Base-by-base conservation (phyloP, 2,113 vertebrate genomes). In the Chinchilla lanigera region DNA sequence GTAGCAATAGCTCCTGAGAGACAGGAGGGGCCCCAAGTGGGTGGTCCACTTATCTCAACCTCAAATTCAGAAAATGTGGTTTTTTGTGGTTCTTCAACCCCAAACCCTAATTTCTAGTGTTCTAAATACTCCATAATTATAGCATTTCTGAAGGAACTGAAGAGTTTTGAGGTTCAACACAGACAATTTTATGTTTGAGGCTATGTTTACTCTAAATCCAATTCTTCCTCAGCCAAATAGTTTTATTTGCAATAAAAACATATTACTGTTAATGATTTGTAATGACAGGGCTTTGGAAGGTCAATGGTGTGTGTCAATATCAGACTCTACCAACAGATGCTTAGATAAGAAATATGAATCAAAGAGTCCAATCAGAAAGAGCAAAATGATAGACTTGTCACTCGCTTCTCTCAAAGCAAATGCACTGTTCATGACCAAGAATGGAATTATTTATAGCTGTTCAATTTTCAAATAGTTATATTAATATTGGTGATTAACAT, bases 251-350 rank as follows among this genome's bases (percentile, higher is more conserved):
- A 93, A 80, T 95, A 81, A 97, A 44, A 93, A 95, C 52, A 89
- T 52, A 95, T 84, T 89, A 88, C 35, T 86, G 38, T 56, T 91
- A 96, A 96, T 91, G 69, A 1, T 95, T 93, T 86, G 91, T 73
- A 97, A 97, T 94, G 83, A 90, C 65, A 86, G 56, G 20, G 30
- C 93, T 97, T 97, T 98, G 96, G 86, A 98, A 98, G 88, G 95
- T 93, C 77, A 98, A 60, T 87, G n/a, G 97, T 97, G 92, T 71
- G 28, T 91, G 98, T 98, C 93, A 96, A 94, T 97, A 98, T 98
- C 96, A 98, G 73, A 97, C 58, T 14, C 1, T 73, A 85, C 93
- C 97, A 98, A 67, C 16, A 97, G 98, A 98, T 93, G 90, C 67
- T 86, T 33, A 50, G 90, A 60, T 96, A 95, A 96, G 95, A 97